phyloP scores from a whole-genome alignment of 2,797 vertebrate genomes.

The Botia kubotai region DNA sequence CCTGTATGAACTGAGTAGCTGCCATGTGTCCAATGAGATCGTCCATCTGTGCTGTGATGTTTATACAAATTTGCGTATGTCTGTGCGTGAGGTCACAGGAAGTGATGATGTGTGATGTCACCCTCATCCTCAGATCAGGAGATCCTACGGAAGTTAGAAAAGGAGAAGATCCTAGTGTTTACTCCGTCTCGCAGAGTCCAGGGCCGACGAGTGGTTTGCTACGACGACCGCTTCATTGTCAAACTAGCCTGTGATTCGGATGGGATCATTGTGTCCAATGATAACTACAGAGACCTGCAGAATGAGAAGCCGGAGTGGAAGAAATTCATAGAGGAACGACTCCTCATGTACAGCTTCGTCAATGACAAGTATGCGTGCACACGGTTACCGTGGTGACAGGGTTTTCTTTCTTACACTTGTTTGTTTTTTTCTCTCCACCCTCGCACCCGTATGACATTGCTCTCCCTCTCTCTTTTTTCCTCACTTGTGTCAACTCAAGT shows the following conservation, averaged over 20 bases:
- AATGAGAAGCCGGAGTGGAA: conserved; percentile 99
- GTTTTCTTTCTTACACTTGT: conserved; percentile 38
- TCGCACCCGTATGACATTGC: conserved; percentile 32
- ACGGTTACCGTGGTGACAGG: conserved; percentile 62
- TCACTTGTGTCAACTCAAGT: conserved; percentile 13
- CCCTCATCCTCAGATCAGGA: conserved; percentile 88
- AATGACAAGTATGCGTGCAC: conserved; percentile 93
- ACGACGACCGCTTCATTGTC: conserved; percentile 98
- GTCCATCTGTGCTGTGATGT: conserved; percentile 43
- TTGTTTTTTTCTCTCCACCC: conserved; percentile 43
- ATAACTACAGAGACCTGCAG: conserved; percentile 98
- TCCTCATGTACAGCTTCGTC: conserved; percentile 99
- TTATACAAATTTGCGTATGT: conserved; percentile 47
- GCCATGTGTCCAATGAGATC: conserved; percentile 30
- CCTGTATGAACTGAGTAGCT: conserved; percentile 3
- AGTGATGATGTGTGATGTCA: conserved; percentile 40
- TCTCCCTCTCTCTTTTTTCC: neutral
- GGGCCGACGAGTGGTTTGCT: conserved; percentile 97
- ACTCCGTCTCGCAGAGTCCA: conserved; percentile 97
- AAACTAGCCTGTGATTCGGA: conserved; percentile 98
- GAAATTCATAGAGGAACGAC: conserved; percentile 98
- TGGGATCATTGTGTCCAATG: conserved; percentile 98
- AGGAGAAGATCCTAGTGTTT: conserved; percentile 98
- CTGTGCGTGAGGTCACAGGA: conserved; percentile 45
- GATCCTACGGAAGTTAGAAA: conserved; percentile 94